Evolutionary conservation across 1,140 invertebrate species (phyloP).

Genomic region (Ectropis grisescens): DNA sequence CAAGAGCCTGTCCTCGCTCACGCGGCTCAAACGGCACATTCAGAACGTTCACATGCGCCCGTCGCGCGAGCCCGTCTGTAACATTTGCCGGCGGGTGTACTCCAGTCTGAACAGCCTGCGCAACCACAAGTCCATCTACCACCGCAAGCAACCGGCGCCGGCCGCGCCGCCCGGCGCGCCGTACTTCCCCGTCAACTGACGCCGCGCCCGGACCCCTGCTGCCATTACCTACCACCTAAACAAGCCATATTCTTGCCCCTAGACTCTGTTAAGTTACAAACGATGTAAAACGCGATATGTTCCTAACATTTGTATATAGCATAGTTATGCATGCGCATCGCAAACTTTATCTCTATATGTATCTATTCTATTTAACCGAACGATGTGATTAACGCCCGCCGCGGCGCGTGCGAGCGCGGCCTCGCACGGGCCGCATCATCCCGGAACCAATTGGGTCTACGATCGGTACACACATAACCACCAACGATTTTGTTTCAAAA

Average conservation of each 20-base stretch:
- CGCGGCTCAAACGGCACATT: constrained; percentile 87
- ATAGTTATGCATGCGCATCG: constrained; percentile 67
- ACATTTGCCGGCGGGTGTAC: constrained; percentile 89
- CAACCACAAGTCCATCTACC: constrained; percentile 92
- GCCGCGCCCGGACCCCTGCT: constrained; percentile 33
- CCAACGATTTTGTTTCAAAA: constrained; percentile 53
- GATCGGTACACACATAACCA: constrained; percentile 65
- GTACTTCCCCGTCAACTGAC: constrained; percentile 70
- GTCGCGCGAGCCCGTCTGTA: constrained; percentile 87
- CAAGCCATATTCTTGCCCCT: constrained; percentile 62
- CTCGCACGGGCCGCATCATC: constrained; percentile 19
- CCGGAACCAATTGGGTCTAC: constrained; percentile 69
- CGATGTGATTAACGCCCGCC: not conserved
- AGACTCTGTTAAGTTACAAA: constrained; percentile 56
- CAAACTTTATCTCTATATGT: constrained; percentile 50
- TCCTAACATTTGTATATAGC: constrained; percentile 69
- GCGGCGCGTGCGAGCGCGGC: not conserved
- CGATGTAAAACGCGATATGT: constrained; percentile 61
- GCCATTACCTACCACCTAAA: constrained; percentile 56
- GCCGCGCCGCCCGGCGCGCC: constrained; percentile 38
- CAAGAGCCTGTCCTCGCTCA: constrained; percentile 87
- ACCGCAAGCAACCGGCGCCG: constrained; percentile 76
- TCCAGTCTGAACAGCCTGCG: constrained; percentile 88
- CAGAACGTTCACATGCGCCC: constrained; percentile 90
- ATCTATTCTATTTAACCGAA: constrained; percentile 24